Conservation (phyloP, 2,113 vertebrate genomes). For the Bos indicus region DNA sequence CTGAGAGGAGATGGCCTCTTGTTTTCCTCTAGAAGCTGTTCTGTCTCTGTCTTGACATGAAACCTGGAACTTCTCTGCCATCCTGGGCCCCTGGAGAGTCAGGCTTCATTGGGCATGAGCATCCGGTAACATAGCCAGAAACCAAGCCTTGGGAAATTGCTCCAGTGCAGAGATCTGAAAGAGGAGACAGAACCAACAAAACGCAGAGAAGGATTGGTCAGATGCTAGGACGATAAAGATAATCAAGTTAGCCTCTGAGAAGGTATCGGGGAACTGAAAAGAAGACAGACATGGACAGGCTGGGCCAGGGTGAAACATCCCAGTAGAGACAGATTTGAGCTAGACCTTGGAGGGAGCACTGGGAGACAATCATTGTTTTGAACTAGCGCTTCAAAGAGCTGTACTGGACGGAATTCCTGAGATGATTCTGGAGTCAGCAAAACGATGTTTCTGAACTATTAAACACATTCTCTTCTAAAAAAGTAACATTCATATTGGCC, state of each 20-base stretch:
- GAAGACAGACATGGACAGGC: neutral
- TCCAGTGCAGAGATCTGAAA: neutral
- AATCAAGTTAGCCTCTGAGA: neutral
- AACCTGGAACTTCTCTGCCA: neutral
- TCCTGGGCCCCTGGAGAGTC: neutral
- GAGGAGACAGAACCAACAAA: neutral
- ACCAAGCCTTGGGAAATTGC: neutral
- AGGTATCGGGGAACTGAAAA: neutral
- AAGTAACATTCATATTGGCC: neutral
- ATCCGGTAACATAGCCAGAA: neutral
- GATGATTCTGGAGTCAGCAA: neutral
- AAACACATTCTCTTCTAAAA: neutral
- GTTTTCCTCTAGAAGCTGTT: neutral
- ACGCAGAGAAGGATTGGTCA: neutral
- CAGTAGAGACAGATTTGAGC: neutral
- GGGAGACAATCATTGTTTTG: neutral
- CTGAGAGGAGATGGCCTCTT: neutral
- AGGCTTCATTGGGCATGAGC: neutral
- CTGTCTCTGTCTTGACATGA: neutral
- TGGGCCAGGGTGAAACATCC: neutral
- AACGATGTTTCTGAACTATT: constrained; percentile 15
- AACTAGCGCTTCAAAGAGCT: neutral
- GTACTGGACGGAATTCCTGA: neutral
- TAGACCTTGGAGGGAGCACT: neutral
- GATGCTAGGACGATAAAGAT: neutral